Evolutionary conservation across 2,888 invertebrate species (phyloP).

Genomic region (Xanthia togata): DNA sequence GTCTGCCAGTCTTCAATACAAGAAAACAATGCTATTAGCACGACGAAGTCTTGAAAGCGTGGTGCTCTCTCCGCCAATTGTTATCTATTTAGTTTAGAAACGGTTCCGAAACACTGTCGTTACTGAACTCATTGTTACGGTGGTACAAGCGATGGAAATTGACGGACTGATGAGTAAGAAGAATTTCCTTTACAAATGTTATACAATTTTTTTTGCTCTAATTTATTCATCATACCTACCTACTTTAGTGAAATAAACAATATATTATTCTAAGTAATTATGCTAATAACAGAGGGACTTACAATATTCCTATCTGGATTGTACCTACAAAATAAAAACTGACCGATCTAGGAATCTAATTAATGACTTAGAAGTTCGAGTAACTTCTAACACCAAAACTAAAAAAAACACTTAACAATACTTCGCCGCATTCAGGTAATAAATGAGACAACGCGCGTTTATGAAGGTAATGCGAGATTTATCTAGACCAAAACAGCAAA

Average conservation of each 20-base stretch:
- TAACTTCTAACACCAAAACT: not conserved
- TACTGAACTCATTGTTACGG: slow-evolving; percentile 57
- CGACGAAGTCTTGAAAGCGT: slow-evolving; percentile 66
- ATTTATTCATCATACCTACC: too few relatives aligned
- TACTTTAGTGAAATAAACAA: too few relatives aligned
- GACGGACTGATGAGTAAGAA: slow-evolving; percentile 6
- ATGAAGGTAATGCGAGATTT: not conserved
- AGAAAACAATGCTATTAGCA: slow-evolving; percentile 67
- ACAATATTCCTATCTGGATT: not conserved
- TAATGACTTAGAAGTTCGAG: not conserved
- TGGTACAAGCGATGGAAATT: slow-evolving; percentile 38
- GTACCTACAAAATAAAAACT: not conserved
- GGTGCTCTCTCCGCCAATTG: slow-evolving; percentile 78
- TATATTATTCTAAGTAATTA: too few relatives aligned
- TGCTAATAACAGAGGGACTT: too few relatives aligned
- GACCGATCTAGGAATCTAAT: not conserved
- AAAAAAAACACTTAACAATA: not conserved
- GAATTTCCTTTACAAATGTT: not conserved
- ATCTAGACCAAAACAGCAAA: too few relatives aligned
- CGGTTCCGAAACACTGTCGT: slow-evolving; percentile 66
- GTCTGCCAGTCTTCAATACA: slow-evolving; percentile 2
- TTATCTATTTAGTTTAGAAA: slow-evolving; percentile 76
- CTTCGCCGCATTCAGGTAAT: too few relatives aligned
- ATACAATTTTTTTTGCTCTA: not conserved
- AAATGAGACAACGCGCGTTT: not conserved